Conservation (phyloP, 2,888 invertebrate species). For the Phaonia tiefii region DNA sequence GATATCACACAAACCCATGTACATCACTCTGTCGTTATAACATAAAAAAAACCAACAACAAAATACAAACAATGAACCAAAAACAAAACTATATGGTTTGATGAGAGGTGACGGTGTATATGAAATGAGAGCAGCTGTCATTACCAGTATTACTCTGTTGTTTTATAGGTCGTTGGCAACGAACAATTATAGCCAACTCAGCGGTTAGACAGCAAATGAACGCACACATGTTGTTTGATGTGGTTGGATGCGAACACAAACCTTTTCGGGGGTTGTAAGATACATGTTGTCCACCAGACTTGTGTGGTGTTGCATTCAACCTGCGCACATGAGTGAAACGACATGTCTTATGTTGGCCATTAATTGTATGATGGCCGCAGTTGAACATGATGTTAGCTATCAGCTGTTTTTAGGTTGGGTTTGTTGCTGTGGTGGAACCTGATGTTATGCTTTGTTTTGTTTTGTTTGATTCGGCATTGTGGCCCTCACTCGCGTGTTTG, state of each 20-base stretch:
- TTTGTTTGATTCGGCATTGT: background rate
- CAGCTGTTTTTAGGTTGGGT: conserved; percentile 33
- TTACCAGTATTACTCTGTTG: conserved; percentile 45
- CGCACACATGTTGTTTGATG: conserved; percentile 10
- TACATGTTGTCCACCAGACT: conserved; percentile 41
- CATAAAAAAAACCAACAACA: background rate
- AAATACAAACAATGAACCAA: too few relatives aligned
- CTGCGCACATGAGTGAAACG: conserved; percentile 9
- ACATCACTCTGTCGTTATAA: too few relatives aligned
- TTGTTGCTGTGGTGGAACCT: background rate
- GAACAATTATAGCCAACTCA: background rate
- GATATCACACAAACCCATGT: too few relatives aligned
- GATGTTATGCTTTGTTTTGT: conserved; percentile 3
- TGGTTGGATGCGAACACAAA: background rate
- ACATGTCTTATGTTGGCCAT: conserved; percentile 20
- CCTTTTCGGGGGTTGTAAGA: background rate
- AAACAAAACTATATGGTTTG: background rate
- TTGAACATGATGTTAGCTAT: background rate
- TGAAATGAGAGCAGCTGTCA: conserved; percentile 63
- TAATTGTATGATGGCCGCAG: conserved; percentile 30
- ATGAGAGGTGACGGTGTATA: conserved; percentile 44
- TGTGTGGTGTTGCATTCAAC: background rate
- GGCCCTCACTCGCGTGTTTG: background rate
- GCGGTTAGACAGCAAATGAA: background rate
- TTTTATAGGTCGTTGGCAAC: conserved; percentile 47